These are phyloP conservation scores for Pseudochromis fuscus DNA, from an alignment of 2,797 vertebrate genomes.

Conservation along the genomic window DNA sequence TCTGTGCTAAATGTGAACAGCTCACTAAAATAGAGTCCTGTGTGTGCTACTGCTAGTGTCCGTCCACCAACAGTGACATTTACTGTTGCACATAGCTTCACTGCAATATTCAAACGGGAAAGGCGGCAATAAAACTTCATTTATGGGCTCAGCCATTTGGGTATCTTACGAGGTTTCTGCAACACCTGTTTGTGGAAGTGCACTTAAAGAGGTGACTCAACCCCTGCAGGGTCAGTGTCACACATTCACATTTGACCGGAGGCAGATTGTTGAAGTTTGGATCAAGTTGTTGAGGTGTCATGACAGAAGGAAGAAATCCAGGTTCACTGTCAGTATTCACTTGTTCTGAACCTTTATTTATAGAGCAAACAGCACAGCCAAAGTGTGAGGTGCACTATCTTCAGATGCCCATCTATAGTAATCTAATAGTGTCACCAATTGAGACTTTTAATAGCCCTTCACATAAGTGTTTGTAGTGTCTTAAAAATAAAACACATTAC, in stretches of 20 bases:
- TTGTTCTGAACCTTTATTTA: conserved; percentile 23
- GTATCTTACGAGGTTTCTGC: conserved; percentile 32
- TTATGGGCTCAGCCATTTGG: conserved; percentile 53
- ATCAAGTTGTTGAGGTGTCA: conserved; percentile 33
- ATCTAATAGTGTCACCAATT: conserved; percentile 4
- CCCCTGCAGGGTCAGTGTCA: conserved; percentile 33
- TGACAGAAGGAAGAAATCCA: conserved; percentile 16
- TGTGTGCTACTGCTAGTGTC: conserved; percentile 32
- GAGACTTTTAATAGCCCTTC: background rate
- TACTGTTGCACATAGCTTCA: conserved; percentile 59
- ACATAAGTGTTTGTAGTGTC: background rate
- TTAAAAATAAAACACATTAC: background rate
- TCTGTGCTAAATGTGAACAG: conserved; percentile 64
- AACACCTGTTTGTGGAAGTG: conserved; percentile 62
- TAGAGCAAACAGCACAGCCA: conserved; percentile 6
- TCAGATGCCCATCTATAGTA: conserved; percentile 25
- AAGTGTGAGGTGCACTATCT: conserved; percentile 1
- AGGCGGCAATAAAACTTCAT: conserved; percentile 69
- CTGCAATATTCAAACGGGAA: conserved; percentile 61
- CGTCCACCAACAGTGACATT: conserved; percentile 65
- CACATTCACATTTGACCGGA: conserved; percentile 24
- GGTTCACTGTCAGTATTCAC: background rate
- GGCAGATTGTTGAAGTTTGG: conserved; percentile 9
- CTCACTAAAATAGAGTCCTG: conserved; percentile 79
- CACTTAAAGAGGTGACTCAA: conserved; percentile 33